Percentiles rank a stretch among this genome's conserved stretches.
Conservation (phyloP, 2,888 invertebrate genomes). For the Drosophila koepferae region DNA sequence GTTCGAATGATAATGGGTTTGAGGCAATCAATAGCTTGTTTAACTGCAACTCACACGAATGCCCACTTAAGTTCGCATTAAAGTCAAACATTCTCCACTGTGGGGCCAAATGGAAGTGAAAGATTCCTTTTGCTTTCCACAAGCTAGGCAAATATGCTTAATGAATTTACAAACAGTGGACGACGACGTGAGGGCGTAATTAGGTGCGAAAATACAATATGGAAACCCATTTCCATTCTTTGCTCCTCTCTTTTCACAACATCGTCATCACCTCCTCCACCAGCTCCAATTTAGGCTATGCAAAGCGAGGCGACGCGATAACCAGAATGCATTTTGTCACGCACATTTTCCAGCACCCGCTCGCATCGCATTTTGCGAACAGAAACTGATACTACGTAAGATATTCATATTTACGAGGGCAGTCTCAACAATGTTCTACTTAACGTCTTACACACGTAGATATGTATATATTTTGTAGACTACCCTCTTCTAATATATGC, state of each 20-base stretch:
- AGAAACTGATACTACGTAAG: constrained; percentile 23
- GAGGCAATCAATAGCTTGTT: constrained; percentile 42
- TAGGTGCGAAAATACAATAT: constrained; percentile 59
- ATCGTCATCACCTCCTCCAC: background rate
- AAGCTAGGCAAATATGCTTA: constrained; percentile 44
- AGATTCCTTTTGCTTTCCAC: background rate
- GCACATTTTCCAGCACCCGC: constrained; percentile 48
- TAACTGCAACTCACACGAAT: constrained; percentile 21
- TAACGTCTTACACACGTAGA: too few relatives aligned
- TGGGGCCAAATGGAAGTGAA: background rate
- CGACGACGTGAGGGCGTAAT: constrained; percentile 43
- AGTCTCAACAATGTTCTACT: too few relatives aligned
- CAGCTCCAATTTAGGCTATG: constrained; percentile 49
- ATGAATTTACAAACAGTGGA: constrained; percentile 56
- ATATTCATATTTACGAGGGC: constrained; percentile 1
- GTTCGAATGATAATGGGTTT: constrained; percentile 21
- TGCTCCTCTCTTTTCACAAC: background rate
- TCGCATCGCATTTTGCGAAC: background rate
- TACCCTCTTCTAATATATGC: background rate
- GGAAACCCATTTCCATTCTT: constrained; percentile 1
- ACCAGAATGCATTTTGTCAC: constrained; percentile 70
- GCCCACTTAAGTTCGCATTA: constrained; percentile 24
- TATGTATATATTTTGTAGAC: background rate
- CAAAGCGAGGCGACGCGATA: constrained; percentile 49
- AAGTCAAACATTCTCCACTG: constrained; percentile 9